Conservation (phyloP, 2,888 invertebrate species). For the Leptopilina myrica region DNA sequence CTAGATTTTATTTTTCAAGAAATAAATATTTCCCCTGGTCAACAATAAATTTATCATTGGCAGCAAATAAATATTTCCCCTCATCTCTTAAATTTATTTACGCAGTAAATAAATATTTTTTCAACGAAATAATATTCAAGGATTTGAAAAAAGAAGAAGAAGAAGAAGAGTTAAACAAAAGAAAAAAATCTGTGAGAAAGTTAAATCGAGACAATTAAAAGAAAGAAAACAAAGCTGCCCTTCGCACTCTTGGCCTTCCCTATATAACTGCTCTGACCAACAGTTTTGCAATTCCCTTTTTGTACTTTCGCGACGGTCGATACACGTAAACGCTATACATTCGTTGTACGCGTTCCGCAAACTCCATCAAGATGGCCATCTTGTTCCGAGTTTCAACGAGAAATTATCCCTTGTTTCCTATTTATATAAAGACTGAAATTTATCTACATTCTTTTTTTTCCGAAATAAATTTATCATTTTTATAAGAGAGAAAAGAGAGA, state of each 20-base stretch:
- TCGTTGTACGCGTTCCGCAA: conserved; percentile 3
- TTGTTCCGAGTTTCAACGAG: conserved; percentile 1
- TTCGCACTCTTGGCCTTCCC: conserved; percentile 32
- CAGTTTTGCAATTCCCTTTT: conserved; percentile 40
- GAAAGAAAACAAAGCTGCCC: conserved; percentile 30
- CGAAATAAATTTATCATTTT: too few relatives aligned
- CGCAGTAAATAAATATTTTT: too few relatives aligned
- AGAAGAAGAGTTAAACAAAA: neutral
- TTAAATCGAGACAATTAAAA: conserved; percentile 38
- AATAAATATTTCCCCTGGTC: too few relatives aligned
- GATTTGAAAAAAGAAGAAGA: neutral
- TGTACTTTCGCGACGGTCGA: conserved; percentile 38
- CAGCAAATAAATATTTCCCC: too few relatives aligned
- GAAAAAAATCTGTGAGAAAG: conserved; percentile 10
- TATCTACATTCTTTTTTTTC: too few relatives aligned
- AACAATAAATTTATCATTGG: too few relatives aligned
- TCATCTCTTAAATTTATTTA: too few relatives aligned
- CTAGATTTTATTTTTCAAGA: too few relatives aligned
- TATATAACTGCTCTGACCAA: conserved; percentile 5
- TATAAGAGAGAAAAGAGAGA: too few relatives aligned
- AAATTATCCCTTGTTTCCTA: too few relatives aligned
- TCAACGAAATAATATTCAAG: neutral
- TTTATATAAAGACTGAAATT: too few relatives aligned
- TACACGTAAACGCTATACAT: neutral
- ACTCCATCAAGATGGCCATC: conserved; percentile 31